Evolutionary conservation across 2,113 vertebrate species (phyloP).

Genomic region (Bos indicus): DNA sequence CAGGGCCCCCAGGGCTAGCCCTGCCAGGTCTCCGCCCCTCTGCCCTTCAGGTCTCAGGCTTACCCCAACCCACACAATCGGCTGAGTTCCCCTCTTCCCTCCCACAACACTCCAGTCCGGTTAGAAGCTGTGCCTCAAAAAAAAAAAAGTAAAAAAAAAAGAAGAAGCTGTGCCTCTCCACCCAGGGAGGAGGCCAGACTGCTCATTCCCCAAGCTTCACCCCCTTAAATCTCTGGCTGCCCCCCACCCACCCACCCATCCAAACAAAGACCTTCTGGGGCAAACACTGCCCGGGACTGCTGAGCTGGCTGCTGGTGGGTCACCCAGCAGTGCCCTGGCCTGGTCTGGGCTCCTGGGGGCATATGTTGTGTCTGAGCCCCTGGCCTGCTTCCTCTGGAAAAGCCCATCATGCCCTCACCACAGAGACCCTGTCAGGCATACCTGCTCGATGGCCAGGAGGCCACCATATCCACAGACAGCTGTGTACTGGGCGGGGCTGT

Average conservation of each 20-base stretch:
- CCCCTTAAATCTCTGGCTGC: background rate
- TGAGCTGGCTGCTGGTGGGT: background rate
- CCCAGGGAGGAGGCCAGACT: background rate
- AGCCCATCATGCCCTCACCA: background rate
- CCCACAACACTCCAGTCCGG: background rate
- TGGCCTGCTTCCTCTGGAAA: background rate
- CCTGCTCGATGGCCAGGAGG: background rate
- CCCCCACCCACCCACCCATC: accelerated
- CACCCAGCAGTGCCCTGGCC: background rate
- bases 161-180: background rate
- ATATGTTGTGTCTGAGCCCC: accelerated
- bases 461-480: background rate
- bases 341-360: background rate
- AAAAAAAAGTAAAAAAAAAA: too few species aligned
- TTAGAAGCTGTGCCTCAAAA: background rate
- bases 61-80: accelerated
- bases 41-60: background rate
- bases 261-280: background rate
- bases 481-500: background rate
- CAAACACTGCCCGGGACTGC: background rate
- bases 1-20: background rate
- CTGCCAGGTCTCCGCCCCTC: background rate
- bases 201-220: background rate
- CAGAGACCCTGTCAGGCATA: background rate
- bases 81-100: background rate